Base-by-base conservation (phyloP, 2,888 invertebrate species). In the Lasioglossum malachurum region DNA sequence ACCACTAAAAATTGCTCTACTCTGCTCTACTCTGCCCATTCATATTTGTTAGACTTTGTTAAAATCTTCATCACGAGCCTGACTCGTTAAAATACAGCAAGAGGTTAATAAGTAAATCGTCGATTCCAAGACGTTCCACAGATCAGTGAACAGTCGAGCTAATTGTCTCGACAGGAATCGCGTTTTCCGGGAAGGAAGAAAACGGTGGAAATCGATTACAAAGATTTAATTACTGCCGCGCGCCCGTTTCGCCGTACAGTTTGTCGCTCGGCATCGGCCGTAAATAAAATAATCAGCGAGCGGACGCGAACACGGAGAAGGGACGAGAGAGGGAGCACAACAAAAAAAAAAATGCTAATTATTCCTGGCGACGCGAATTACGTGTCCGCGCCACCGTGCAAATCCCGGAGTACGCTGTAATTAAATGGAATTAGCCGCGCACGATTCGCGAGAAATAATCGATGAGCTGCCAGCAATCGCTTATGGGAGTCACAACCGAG, bases 141-240 rank as follows among this genome's bases (percentile, higher is more conserved):
- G 49, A 49, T 19, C 49, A 19, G 49, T 19, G 49, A 2, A 49
- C 49, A 19, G 49, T 49, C 49, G 49, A 2, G 49, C 49, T 49
- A 49, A 49, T 49, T 49, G 19, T 49, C 49, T 49, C 49, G 49
- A 49, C 8, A 23, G 41, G 60, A 44, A 64, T 75, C 60, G n/a
- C 10, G 31, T 75, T 27, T 23, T 41, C 60, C 31, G 8, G 2
- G 38, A 31, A 49, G 38, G 53, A n/a, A 53, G 23, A 31, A 38
- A 38, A 19, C 38, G 49, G 53, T 78, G 78, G 49, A 71, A 78
- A 78, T 78, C 71, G 78, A 78, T 78, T 71, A 53, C 49, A 23
- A 38, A 31, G 53, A 71, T 71, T 78, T 41, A 71, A 78, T 78
- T 78, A 71, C 27, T 16, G 78, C 16, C 49, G 67, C 19, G 46